Base-by-base conservation (phyloP, 2,113 vertebrate genomes). In the Nothoprocta pentlandii region DNA sequence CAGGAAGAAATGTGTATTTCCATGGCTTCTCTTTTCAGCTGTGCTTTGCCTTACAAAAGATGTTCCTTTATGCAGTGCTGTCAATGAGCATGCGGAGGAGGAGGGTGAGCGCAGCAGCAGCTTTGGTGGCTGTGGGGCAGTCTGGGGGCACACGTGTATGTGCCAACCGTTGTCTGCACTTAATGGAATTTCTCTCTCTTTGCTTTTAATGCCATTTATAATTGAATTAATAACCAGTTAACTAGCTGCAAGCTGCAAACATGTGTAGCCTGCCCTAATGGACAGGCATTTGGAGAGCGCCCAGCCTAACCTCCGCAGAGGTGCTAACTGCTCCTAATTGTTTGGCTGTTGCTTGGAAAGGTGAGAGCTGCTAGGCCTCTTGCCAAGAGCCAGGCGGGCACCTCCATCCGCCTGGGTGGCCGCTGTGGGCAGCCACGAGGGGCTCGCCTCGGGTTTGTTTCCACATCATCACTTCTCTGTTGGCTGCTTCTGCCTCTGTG, bases 281-380 rank as follows among this genome's bases (percentile, higher is more conserved):
- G 56, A 58, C 47, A 46, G 67, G 17, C 11, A 16, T 32, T 26
- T 95, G 85, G 47, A 12, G 44, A 87, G 62, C 23, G 39, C 39
- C 78, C 62, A 49, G 42, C 2, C 1, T 80, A 91, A 87, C 71
- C 85, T 83, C 71, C 41, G 44, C 66, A 49, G 59, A 85, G 25
- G 39, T 28, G 47, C 80, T 79, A 87, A 85, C 44, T 87, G 0
- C 12, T 56, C 54, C 53, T 68, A 66, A 75, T 85, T 69, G 30
- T 53, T 58, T 80, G 58, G 5, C 75, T 89, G 28, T 51, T 76
- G 63, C 34, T 46, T 81, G 39, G 59, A 69, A 74, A 26, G 0
- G 0, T 16, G 3, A 44, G 32, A 5, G 12, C 56, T 0, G 0
- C n/a, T 26, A 30, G 64, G 21, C 1, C 25, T 6, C 42, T 39